Evolutionary conservation across 64 coral and sea anemone species (phyloP).

Genomic region (Montipora cactus): DNA sequence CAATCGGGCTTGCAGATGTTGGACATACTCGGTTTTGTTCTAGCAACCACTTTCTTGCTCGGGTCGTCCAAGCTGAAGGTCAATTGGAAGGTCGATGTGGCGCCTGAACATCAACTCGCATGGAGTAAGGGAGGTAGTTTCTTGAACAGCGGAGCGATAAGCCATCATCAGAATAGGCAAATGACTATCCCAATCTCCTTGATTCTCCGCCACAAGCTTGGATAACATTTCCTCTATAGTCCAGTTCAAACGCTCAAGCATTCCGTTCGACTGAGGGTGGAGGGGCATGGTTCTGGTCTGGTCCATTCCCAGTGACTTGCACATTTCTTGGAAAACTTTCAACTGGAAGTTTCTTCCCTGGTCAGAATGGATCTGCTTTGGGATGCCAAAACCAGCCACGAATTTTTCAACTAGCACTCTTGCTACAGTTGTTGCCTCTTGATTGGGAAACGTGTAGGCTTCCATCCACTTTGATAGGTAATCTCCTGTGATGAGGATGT

Average conservation of each 20-base stretch:
- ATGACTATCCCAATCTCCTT: no score
- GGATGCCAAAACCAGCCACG: neutral
- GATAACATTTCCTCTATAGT: no score
- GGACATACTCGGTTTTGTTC: conserved; percentile 20
- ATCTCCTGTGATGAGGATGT: neutral
- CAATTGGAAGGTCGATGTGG: conserved; percentile 24
- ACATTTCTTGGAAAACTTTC: conserved; percentile 2
- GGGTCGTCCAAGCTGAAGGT: conserved; percentile 13
- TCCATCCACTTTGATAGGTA: conserved; percentile 57
- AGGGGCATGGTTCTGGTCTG: neutral
- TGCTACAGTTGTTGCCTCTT: conserved; percentile 15
- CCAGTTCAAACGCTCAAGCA: no score
- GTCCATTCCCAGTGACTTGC: neutral
- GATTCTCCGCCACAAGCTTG: no score
- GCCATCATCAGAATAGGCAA: no score
- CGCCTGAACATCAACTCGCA: neutral
- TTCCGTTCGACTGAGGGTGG: neutral
- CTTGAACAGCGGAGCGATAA: no score
- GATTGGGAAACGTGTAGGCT: conserved; percentile 14
- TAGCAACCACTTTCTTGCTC: conserved; percentile 2
- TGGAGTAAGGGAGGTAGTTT: no score
- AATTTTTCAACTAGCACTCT: neutral
- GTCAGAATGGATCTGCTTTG: conserved; percentile 2
- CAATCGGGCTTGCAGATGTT: conserved; percentile 14
- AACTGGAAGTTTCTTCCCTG: conserved; percentile 60